phyloP scores from a whole-genome alignment of 2,888 invertebrate genomes.

The Chesias legatella region DNA sequence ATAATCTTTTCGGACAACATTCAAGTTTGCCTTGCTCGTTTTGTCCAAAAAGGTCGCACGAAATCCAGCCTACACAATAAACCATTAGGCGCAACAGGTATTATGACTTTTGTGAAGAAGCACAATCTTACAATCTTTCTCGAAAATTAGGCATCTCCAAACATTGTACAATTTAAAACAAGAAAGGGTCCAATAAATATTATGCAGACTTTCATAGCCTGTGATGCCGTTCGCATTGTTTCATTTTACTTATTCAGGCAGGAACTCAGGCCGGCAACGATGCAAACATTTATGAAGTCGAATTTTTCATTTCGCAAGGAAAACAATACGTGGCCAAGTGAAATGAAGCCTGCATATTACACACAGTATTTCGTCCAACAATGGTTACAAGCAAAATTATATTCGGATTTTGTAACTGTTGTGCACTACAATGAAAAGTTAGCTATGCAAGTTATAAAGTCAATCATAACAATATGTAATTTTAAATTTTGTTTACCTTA shows the following conservation, averaged over 20 bases:
- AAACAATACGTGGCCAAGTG: conserved; percentile 46
- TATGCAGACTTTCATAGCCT: conserved; percentile 9
- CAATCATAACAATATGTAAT: too few species aligned
- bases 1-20: too few species aligned
- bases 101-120: too few species aligned
- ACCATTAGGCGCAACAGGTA: too few species aligned
- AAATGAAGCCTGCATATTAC: conserved; percentile 52
- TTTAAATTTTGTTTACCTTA: too few species aligned
- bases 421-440: too few species aligned
- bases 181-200: conserved; percentile 9
- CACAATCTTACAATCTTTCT: too few species aligned
- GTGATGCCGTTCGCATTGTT: conserved; percentile 7
- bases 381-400: conserved; percentile 35
- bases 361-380: conserved; percentile 43
- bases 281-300: conserved; percentile 44
- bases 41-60: too few species aligned
- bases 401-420: conserved; percentile 33
- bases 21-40: too few species aligned
- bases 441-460: too few species aligned
- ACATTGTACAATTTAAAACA: neutral
- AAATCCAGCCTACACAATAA: too few species aligned
- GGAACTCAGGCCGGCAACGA: conserved; percentile 25
- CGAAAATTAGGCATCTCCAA: too few species aligned
- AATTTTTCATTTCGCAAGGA: conserved; percentile 53
- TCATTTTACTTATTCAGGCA: conserved; percentile 24